These are phyloP conservation scores for Camelus bactrianus DNA, from an alignment of 2,113 vertebrate species.

Conservation along the genomic window DNA sequence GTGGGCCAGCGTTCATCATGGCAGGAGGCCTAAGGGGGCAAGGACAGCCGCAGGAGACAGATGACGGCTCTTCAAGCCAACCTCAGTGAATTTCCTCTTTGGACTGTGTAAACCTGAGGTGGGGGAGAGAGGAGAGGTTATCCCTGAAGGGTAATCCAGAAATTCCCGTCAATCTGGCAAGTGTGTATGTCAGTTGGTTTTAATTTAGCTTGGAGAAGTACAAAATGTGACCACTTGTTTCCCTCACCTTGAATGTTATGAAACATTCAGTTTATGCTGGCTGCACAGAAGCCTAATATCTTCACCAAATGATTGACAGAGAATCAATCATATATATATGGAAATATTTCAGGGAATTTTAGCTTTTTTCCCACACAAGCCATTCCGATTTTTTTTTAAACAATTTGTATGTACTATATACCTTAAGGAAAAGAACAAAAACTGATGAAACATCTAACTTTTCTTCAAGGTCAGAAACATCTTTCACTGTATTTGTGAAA, in stretches of 20 bases:
- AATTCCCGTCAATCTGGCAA: background rate
- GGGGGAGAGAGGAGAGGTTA: background rate
- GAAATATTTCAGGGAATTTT: conserved; percentile 38
- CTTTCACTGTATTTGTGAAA: background rate
- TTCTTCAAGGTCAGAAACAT: conserved; percentile 51
- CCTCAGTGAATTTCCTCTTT: background rate
- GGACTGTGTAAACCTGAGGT: background rate
- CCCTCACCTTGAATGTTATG: conserved; percentile 52
- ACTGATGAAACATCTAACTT: background rate
- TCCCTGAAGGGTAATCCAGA: background rate
- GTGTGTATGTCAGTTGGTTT: background rate
- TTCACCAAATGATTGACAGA: conserved; percentile 24
- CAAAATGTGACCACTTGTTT: background rate
- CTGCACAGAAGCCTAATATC: conserved; percentile 15
- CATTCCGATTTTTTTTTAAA: background rate
- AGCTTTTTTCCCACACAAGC: background rate
- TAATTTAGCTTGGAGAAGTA: conserved; percentile 51
- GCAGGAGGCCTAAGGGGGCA: background rate
- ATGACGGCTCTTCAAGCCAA: background rate
- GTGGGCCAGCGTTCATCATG: background rate
- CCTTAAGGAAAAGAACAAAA: conserved; percentile 42
- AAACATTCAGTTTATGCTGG: background rate
- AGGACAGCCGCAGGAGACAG: background rate
- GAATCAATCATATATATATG: background rate
- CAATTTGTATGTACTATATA: background rate